These are phyloP conservation scores for Erythrocercus mccallii DNA, from an alignment of 2,113 vertebrate species.

Conservation along the genomic window DNA sequence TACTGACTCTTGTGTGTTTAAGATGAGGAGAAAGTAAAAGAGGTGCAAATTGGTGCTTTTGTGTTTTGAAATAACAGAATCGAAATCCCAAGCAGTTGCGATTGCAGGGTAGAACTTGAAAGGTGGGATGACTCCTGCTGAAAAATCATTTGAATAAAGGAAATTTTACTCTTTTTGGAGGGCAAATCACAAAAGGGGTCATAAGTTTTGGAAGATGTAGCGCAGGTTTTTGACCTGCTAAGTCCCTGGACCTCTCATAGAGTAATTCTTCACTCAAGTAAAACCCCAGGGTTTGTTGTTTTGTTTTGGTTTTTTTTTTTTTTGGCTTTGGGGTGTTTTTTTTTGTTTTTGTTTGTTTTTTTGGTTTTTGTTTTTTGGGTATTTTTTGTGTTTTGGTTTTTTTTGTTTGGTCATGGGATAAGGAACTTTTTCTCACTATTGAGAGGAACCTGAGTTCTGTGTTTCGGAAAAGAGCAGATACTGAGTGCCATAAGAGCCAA, in stretches of 20 bases:
- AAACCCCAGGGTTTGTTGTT: neutral
- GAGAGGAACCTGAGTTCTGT: neutral
- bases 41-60: neutral
- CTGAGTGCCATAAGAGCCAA: neutral
- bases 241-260: neutral
- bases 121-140: neutral
- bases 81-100: accelerated
- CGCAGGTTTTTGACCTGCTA: neutral
- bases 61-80: neutral
- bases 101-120: neutral
- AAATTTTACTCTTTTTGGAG: neutral
- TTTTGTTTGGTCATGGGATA: neutral
- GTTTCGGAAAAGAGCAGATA: neutral
- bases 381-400: neutral
- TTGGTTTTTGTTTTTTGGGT: too few relatives aligned
- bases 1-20: neutral
- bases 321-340: too few relatives aligned
- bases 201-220: neutral
- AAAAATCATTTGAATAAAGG: neutral
- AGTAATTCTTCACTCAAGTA: neutral
- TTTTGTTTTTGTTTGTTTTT: neutral
- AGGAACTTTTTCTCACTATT: neutral
- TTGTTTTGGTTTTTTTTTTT: neutral
- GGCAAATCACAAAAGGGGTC: neutral
- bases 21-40: neutral